A percentile compares a stretch with the other conserved stretches of the same genome.
These are phyloP conservation scores for Oscheius sp. DNA, from an alignment of 2,888 invertebrate genomes.

Conservation along the genomic window DNA sequence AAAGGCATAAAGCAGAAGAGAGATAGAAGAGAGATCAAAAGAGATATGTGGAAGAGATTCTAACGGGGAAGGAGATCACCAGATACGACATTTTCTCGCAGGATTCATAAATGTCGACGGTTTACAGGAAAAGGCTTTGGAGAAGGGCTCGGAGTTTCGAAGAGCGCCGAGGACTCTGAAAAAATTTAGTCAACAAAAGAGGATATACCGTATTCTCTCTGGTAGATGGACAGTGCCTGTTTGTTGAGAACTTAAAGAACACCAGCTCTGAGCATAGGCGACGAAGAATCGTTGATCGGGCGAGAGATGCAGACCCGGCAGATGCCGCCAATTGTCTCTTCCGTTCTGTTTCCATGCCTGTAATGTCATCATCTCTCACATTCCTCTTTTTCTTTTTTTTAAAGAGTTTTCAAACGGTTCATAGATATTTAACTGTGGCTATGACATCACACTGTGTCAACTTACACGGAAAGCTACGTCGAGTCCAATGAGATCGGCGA, in stretches of 20 bases:
- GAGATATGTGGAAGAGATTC: constrained; percentile 24
- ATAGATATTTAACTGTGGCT: too few relatives aligned
- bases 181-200: neutral
- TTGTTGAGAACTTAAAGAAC: constrained; percentile 35
- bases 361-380: too few relatives aligned
- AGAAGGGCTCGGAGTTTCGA: constrained; percentile 43
- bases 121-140: constrained; percentile 42
- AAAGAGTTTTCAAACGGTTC: too few relatives aligned
- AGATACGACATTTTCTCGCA: constrained; percentile 38
- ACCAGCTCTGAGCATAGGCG: constrained; percentile 49
- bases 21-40: constrained; percentile 7
- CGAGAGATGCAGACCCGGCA: constrained; percentile 35
- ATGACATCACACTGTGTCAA: neutral
- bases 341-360: constrained; percentile 42
- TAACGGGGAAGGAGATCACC: constrained; percentile 30
- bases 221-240: constrained; percentile 35
- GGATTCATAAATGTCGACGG: constrained; percentile 44
- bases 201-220: constrained; percentile 40
- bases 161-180: constrained; percentile 50
- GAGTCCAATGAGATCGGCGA: constrained; percentile 48
- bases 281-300: constrained; percentile 48
- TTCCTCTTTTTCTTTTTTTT: too few relatives aligned
- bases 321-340: neutral
- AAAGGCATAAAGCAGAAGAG: constrained; percentile 5
- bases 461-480: constrained; percentile 42